Evolutionary conservation across 2,113 vertebrate species (phyloP).

Genomic region (Melierax canorus): DNA sequence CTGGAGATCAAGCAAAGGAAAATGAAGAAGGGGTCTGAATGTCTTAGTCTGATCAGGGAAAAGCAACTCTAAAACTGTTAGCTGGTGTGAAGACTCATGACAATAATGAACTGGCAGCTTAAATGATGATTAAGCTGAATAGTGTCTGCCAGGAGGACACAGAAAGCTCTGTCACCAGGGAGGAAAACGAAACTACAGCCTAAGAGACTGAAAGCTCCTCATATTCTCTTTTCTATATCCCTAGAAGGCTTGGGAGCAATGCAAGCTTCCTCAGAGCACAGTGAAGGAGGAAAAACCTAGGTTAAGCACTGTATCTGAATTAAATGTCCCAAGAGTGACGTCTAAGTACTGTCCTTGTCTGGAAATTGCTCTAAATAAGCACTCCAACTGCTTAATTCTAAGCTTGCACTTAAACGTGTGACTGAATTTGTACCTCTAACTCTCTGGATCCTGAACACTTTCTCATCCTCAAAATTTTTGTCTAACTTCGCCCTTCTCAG

Average conservation of each 20-base stretch:
- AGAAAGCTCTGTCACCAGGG: constrained; percentile 1
- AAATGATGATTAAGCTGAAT: constrained; percentile 35
- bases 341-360: background rate
- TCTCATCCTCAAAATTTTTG: background rate
- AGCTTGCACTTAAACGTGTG: background rate
- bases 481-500: background rate
- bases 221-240: background rate
- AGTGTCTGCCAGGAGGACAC: constrained; percentile 1
- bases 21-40: background rate
- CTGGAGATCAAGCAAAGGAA: constrained; percentile 20
- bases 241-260: background rate
- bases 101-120: constrained; percentile 32
- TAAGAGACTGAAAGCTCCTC: background rate
- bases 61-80: constrained; percentile 22
- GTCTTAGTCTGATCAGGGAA: constrained; percentile 6
- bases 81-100: background rate
- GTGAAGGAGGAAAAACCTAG: background rate
- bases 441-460: background rate
- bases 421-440: background rate
- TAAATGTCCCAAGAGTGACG: background rate
- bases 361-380: background rate
- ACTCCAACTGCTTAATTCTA: background rate
- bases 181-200: background rate
- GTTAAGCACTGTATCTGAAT: background rate
- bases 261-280: background rate